Evolutionary conservation across 2,888 invertebrate species (phyloP), one percentile per base, ranked within the genome.

Genomic region (Oxycera nigricornis): DNA sequence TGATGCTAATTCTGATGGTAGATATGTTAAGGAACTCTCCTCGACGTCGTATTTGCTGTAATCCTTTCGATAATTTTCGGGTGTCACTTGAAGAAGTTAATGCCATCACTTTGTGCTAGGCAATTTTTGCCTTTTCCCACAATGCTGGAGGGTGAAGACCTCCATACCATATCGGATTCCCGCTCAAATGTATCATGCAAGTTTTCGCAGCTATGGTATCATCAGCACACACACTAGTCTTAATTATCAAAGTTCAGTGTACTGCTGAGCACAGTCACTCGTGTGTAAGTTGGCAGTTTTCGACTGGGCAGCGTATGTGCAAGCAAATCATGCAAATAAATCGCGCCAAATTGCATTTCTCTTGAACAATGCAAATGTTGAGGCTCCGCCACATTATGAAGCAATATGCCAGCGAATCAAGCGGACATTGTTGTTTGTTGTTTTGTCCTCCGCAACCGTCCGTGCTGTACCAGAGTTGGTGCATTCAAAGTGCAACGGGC

Each of bases 371-470:
- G 17, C 24, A 55, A 20, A 22, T 4, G 22, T 20, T 9, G 9
- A 22, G 52, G n/a, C 20, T 24, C 3, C 24, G 24, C 52, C 52
- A 17, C 24, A 55, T 55, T 46, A 46, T 22, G 61, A 61, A 31
- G 31, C 61, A 61, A 61, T 61, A n/a, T 61, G 61, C 30, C 31
- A 17, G 61, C 31, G 26, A 61, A 61, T 31, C 31, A 26, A 26
- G 31, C 61, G 61, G 26, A 30, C 61, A 61, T 61, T 61, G 57
- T 59, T 59, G 31, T 30, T 61, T 30, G n/a, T 31, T 61, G 31
- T 14, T 46, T 46, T 11, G 14, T 46, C n/a, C 46, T 14, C 3
- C 46, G 17, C 17, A 46, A n/a, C 31, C 61, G 7, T 31, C 14
- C 24, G 9, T 4, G 1, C 57, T n/a, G n/a, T 28, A 57, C 57